Evolutionary conservation across 35 echinoderm and acorn worm species (phyloP).

Genomic region (Anneissia japonica): DNA sequence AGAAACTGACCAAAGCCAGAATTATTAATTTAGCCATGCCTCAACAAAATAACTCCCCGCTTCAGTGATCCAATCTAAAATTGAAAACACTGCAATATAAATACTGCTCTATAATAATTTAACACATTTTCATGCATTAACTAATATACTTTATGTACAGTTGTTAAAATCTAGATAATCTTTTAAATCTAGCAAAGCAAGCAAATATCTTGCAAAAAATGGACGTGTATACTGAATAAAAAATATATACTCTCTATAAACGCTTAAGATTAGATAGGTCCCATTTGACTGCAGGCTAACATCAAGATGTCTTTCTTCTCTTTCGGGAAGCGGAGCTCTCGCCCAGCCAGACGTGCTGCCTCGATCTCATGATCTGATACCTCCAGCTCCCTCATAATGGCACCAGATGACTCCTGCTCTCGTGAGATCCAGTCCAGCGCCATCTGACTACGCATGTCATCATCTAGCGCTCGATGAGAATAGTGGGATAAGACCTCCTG

Average conservation of each 20-base stretch:
- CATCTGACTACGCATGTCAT: constrained; percentile 99
- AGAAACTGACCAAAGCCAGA: no score
- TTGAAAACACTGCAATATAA: no score
- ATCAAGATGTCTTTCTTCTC: constrained; percentile 99
- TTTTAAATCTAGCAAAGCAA: no score
- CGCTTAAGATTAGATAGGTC: constrained; percentile 68
- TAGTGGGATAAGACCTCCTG: constrained; percentile 80
- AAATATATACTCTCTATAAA: not conserved
- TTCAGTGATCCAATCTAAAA: no score
- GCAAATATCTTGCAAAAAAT: not conserved
- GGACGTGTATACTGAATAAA: not conserved
- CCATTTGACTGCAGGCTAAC: constrained; percentile 96
- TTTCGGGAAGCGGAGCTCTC: constrained; percentile 91
- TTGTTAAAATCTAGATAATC: no score
- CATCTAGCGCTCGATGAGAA: constrained; percentile 83
- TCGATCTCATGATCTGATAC: constrained; percentile 82
- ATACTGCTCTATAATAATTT: no score
- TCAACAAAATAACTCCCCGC: no score
- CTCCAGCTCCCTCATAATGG: constrained; percentile 74
- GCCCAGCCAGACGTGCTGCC: constrained; percentile 65
- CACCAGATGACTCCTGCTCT: constrained; percentile 73
- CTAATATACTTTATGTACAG: no score
- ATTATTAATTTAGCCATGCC: no score
- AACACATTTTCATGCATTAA: no score
- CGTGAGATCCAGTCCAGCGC: constrained; percentile 97